Evolutionary conservation across 2,888 invertebrate species (phyloP).

Genomic region (Furcula furcula): DNA sequence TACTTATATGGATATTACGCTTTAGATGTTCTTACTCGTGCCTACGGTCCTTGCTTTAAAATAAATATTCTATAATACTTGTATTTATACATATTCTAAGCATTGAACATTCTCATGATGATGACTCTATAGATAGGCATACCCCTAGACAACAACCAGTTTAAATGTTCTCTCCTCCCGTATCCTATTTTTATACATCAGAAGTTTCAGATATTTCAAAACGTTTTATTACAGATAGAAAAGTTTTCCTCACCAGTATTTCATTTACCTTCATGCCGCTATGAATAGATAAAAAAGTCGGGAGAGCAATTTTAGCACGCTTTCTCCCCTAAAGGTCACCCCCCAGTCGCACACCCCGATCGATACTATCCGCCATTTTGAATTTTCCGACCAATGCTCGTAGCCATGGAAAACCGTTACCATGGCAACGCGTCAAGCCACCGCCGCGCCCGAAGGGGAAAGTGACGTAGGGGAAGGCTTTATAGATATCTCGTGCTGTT

Average conservation of each 20-base stretch:
- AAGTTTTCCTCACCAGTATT: constrained; percentile 4
- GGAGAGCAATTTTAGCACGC: constrained; percentile 51
- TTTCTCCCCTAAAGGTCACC: constrained; percentile 36
- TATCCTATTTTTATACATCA: too few species aligned
- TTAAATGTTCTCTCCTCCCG: too few species aligned
- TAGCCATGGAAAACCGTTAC: constrained; percentile 71
- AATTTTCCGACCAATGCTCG: constrained; percentile 80
- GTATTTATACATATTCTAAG: too few species aligned
- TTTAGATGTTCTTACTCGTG: too few species aligned
- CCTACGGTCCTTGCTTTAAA: too few species aligned
- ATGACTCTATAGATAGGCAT: too few species aligned
- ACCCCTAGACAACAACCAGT: too few species aligned
- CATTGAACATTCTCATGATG: too few species aligned
- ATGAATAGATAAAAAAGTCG: constrained; percentile 32
- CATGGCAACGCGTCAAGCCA: constrained; percentile 55
- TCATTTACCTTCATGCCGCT: constrained; percentile 16
- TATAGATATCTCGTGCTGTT: constrained; percentile 30
- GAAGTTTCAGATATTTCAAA: neutral
- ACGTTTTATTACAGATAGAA: constrained; percentile 8
- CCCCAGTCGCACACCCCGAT: constrained; percentile 53
- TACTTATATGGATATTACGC: too few species aligned
- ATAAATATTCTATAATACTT: too few species aligned
- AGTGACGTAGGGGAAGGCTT: constrained; percentile 62
- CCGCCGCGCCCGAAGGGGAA: constrained; percentile 61
- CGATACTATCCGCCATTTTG: constrained; percentile 76